Evolutionary conservation across 2,113 vertebrate genomes (phyloP).

Genomic region (Osmerus eperlanus): DNA sequence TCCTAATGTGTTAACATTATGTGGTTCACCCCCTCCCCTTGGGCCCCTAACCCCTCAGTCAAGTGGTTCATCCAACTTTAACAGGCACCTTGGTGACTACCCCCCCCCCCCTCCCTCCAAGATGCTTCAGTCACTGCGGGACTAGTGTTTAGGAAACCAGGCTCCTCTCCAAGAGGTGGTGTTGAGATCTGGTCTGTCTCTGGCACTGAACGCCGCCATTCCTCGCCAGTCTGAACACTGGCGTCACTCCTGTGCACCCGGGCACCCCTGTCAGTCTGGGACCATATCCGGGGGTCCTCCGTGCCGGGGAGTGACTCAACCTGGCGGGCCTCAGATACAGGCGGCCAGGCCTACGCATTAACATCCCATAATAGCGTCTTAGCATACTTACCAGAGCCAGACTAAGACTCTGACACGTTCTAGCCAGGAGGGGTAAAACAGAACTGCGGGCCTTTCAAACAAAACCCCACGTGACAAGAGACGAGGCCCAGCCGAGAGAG

Average conservation of each 20-base stretch:
- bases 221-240: background rate
- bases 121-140: slow-evolving; percentile 7
- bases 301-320: background rate
- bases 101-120: background rate
- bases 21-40: slow-evolving; percentile 18
- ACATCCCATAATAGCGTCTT: slow-evolving; percentile 20
- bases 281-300: background rate
- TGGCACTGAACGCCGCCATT: slow-evolving; percentile 1
- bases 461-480: slow-evolving; percentile 56
- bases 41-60: slow-evolving; percentile 5
- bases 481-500: slow-evolving; percentile 31
- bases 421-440: slow-evolving; percentile 46
- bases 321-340: slow-evolving; percentile 16
- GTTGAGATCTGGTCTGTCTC: background rate
- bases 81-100: slow-evolving; percentile 17
- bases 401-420: slow-evolving; percentile 34
- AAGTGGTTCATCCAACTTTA: slow-evolving; percentile 1
- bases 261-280: background rate
- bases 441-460: slow-evolving; percentile 62
- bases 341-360: slow-evolving; percentile 18
- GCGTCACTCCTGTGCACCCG: background rate
- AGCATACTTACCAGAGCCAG: slow-evolving; percentile 39
- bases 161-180: background rate
- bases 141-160: slow-evolving; percentile 24
- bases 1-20: slow-evolving; percentile 25